Evolutionary conservation across 2,888 invertebrate genomes (phyloP), one percentile per base, ranked within the genome.

Genomic region (Melolontha melolontha): DNA sequence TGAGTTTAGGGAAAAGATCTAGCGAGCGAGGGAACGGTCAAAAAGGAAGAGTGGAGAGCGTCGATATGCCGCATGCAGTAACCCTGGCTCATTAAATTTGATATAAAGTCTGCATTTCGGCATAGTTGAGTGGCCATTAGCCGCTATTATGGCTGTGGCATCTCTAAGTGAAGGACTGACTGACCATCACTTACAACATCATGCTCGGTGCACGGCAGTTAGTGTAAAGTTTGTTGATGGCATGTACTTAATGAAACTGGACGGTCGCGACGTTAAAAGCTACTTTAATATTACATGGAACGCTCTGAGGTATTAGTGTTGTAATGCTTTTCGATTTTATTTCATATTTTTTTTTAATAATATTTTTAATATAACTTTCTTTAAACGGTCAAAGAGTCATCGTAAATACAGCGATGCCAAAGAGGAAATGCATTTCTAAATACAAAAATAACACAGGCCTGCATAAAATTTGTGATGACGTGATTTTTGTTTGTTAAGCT

Each of bases 91-190:
- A 22, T 52, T 65, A 65, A 54, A 63, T 65, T 65, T 52, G 51
- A 65, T 54, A 44, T 65, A 54, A 42, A 7, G 54, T 34, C 54
- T 29, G 52, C 14, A 54, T 63, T 63, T 47, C 39, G 39, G 29
- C 17, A 16, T 42, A 41, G 4, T 44, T 16, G 44, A 65, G 64
- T 52, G 52, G 44, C 64, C 54, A 65, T 65, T 65, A 65, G 44
- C 29, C 44, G 49, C 62, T 62, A 49, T 49, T 62, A 62, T n/a
- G 50, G 22, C 5, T n/a, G 11, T 8, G 40, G 40, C 40, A 40
- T 40, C 41, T 22, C 40, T 54, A 17, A 52, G 34, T 52, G 34
- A 52, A 34, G 34, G 2, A 34, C 34, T 34, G 54, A 54, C 54
- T 54, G 54, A 54, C 54, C 40, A 40, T 40, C 54, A n/a, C 34